Evolutionary conservation across 1,140 invertebrate species (phyloP), one percentile per base, ranked within the genome.

Genomic region (Harpegnathos saltator): DNA sequence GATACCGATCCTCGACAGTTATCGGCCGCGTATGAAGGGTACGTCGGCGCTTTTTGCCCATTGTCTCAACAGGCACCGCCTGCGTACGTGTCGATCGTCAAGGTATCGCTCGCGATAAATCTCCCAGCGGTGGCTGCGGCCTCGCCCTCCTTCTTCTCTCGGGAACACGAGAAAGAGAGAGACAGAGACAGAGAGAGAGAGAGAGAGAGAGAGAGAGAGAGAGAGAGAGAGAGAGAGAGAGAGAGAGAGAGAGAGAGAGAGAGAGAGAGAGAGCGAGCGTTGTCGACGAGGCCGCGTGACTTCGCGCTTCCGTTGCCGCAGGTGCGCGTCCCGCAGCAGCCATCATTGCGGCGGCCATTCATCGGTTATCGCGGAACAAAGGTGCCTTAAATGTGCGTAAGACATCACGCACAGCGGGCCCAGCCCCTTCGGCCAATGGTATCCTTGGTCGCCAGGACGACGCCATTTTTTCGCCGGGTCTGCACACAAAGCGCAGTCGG

Each of bases 361-460:
- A 44, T 44, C 38, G 38, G 4, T 44, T 29, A 58, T n/a, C 44
- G 17, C 12, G 50, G 65, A 78, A 87, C 85, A 87, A 85, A 86
- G 86, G 77, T 58, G 85, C 33, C 29, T 75, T 77, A 86, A 89
- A 84, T 81, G 61, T 80, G 83, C 69, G 44, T 63, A 50, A 74
- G 74, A 73, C 84, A 56, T 89, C 83, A 88, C 73, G 84, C 87
- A 90, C 63, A 86, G 33, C 75, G 33, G 85, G 80, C 82, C 72
- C 74, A 74, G 80, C 29, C 69, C 59, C 69, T 63, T 88, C 74
- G 82, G 29, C 90, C 90, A 91, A 92, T 91, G 89, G 63, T 33
- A 72, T 66, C 17, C 63, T 12, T n/a, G 26, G n/a, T 0, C 22
- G n/a, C 63, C 19, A 72, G 84, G 88, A 87, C 17, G 82, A 78